Conservation (phyloP, 2,113 vertebrate species). For the Anthoscopus minutus region DNA sequence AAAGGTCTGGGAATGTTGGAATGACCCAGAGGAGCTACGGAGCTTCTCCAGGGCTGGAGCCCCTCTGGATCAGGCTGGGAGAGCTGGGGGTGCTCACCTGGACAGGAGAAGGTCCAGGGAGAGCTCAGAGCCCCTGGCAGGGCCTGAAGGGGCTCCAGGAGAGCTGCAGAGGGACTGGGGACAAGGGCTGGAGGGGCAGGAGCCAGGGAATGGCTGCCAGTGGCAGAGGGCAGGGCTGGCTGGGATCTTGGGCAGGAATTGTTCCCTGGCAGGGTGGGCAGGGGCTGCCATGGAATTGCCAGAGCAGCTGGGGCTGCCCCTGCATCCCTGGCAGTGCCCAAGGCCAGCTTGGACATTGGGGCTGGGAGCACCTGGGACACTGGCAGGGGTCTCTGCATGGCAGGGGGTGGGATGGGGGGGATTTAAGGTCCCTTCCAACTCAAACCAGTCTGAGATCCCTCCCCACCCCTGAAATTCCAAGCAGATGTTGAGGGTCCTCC, state of each 20-base stretch:
- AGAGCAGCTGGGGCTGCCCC: neutral
- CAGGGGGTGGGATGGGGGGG: rapidly evolving
- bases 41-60: neutral
- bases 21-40: neutral
- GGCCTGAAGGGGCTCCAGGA: neutral
- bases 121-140: neutral
- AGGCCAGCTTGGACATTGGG: neutral
- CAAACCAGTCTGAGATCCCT: neutral
- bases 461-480: neutral
- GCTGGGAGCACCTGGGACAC: neutral
- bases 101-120: neutral
- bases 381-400: neutral
- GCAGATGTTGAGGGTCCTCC: neutral
- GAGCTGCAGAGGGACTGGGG: neutral
- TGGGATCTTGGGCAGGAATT: neutral
- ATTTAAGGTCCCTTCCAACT: rapidly evolving
- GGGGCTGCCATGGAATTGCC: neutral
- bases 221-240: rapidly evolving
- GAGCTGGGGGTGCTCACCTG: neutral
- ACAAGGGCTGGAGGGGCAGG: neutral
- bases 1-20: neutral
- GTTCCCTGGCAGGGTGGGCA: neutral
- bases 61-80: neutral
- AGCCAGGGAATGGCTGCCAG: neutral
- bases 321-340: neutral